Evolutionary conservation across 2,113 vertebrate species (phyloP).

Genomic region (Apus apus): DNA sequence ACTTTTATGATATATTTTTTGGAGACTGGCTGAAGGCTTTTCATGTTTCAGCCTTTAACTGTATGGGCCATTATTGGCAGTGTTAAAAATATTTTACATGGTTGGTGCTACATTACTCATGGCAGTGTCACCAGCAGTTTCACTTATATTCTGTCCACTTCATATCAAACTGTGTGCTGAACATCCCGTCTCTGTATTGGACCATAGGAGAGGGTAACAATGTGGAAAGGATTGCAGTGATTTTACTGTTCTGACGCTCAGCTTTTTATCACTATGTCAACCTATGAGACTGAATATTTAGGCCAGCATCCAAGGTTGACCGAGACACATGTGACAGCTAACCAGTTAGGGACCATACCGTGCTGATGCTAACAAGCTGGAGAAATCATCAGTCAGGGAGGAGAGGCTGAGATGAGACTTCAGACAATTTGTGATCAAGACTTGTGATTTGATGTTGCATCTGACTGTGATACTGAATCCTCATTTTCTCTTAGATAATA

Average conservation of each 20-base stretch:
- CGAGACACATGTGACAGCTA: not conserved
- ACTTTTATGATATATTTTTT: not conserved
- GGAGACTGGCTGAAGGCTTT: not conserved
- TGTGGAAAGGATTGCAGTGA: not conserved
- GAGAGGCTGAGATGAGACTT: not conserved
- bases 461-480: not conserved
- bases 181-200: not conserved
- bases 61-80: not conserved
- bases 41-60: not conserved
- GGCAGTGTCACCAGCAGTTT: not conserved
- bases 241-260: not conserved
- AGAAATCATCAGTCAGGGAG: not conserved
- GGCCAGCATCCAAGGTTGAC: not conserved
- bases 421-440: not conserved
- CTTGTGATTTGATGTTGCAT: not conserved
- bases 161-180: not conserved
- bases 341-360: not conserved
- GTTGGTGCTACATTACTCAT: not conserved
- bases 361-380: not conserved
- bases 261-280: not conserved
- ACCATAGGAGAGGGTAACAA: not conserved
- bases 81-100: not conserved
- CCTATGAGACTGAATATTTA: not conserved
- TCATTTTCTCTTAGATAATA: not conserved
- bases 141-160: not conserved